Conservation (phyloP, 2,113 vertebrate species). For the Trichomycterus rosablanca region DNA sequence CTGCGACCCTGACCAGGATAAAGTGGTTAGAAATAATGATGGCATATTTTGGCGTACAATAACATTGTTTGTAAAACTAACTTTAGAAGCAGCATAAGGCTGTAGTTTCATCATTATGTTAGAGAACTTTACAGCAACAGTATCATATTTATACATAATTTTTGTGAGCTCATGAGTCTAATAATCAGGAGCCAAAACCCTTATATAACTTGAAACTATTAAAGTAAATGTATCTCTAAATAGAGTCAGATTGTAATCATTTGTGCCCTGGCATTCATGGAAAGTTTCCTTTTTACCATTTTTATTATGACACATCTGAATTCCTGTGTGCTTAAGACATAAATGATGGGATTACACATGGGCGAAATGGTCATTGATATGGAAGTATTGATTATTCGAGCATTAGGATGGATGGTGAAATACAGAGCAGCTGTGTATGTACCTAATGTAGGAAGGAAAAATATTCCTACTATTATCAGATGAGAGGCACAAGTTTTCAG, state of each 20-base stretch:
- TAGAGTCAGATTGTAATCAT: background rate
- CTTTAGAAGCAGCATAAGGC: too few relatives aligned
- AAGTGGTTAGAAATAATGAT: too few relatives aligned
- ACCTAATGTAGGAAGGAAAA: constrained; percentile 30
- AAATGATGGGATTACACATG: constrained; percentile 47
- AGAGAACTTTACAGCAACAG: too few relatives aligned
- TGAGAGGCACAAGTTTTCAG: constrained; percentile 42
- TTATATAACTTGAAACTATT: constrained; percentile 28
- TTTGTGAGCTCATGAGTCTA: too few relatives aligned
- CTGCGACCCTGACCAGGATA: too few relatives aligned
- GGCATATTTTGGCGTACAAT: too few relatives aligned
- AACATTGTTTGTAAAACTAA: too few relatives aligned
- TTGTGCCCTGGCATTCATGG: background rate
- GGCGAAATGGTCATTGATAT: constrained; percentile 34
- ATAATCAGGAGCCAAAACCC: constrained; percentile 57
- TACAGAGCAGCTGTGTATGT: constrained; percentile 9
- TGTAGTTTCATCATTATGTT: too few relatives aligned
- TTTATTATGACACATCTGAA: constrained; percentile 31
- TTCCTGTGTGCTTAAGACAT: constrained; percentile 44
- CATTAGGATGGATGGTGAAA: constrained; percentile 20
- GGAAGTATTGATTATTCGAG: constrained; percentile 35
- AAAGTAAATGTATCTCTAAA: constrained; percentile 10
- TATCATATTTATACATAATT: too few relatives aligned
- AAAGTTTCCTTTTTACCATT: constrained; percentile 22
- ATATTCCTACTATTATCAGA: constrained; percentile 31